Percentiles rank a stretch among this genome's conserved stretches.
These are phyloP conservation scores for Dipodomys spectabilis DNA, from an alignment of 2,113 vertebrate genomes.

Conservation along the genomic window DNA sequence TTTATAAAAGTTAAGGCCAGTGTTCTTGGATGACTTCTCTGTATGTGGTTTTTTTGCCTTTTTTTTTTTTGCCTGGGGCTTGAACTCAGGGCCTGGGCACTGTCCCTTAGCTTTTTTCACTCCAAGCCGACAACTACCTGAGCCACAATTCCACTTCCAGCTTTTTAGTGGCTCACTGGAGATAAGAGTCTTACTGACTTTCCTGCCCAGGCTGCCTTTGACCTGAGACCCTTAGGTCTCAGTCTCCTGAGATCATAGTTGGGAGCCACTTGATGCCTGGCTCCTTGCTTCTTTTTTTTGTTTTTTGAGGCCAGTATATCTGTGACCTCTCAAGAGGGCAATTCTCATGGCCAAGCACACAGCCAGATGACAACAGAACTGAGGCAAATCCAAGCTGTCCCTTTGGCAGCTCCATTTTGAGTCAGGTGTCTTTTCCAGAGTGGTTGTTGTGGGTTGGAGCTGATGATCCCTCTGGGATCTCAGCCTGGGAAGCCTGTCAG, in stretches of 20 bases:
- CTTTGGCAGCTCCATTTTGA: neutral
- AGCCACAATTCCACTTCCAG: too few species aligned
- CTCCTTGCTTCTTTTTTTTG: neutral
- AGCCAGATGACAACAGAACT: neutral
- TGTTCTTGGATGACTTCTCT: neutral
- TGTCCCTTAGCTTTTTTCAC: too few species aligned
- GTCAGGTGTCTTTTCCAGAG: neutral
- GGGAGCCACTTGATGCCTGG: too few species aligned
- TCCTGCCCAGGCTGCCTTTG: too few species aligned
- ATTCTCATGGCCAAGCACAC: neutral
- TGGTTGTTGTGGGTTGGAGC: neutral
- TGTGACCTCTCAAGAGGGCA: neutral
- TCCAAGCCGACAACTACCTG: too few species aligned
- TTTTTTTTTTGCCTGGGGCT: too few species aligned
- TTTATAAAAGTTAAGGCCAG: neutral
- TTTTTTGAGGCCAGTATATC: neutral
- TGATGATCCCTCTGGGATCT: neutral
- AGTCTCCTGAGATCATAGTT: too few species aligned
- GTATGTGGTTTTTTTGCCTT: neutral
- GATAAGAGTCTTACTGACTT: too few species aligned
- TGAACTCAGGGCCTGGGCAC: too few species aligned
- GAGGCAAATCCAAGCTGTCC: too few species aligned
- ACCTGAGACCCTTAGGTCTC: too few species aligned
- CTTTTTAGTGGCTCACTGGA: too few species aligned
- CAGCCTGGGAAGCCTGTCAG: neutral